Conservation (phyloP, 2,113 vertebrate species). For the Craseonycteris thonglongyai region DNA sequence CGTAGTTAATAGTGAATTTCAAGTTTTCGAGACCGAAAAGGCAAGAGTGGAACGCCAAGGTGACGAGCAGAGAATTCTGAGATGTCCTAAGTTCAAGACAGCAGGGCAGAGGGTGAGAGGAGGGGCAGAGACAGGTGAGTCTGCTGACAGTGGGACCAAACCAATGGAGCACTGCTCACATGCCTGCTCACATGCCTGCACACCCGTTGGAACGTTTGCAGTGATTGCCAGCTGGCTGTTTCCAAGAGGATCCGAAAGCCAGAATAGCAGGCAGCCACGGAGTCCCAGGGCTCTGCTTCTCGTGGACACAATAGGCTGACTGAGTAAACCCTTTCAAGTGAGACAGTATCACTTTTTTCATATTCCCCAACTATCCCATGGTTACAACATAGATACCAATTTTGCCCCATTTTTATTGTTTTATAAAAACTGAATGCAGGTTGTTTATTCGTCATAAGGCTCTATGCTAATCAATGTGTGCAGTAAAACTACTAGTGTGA, state of each 20-base stretch:
- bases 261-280: background rate
- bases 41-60: background rate
- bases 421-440: too few relatives aligned
- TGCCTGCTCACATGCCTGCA: background rate
- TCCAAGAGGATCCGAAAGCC: background rate
- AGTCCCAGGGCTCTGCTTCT: background rate
- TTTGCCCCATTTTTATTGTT: too few relatives aligned
- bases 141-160: background rate
- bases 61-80: background rate
- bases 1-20: background rate
- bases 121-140: background rate
- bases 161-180: background rate
- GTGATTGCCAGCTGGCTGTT: background rate
- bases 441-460: too few relatives aligned
- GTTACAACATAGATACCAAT: too few relatives aligned
- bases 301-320: background rate
- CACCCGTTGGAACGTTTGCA: too few relatives aligned
- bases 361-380: too few relatives aligned
- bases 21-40: background rate
- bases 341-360: too few relatives aligned
- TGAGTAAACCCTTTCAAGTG: too few relatives aligned
- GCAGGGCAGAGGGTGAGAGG: background rate
- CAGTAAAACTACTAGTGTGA: too few relatives aligned
- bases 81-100: background rate
- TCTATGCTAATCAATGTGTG: too few relatives aligned